A percentile compares a stretch with the other conserved stretches of the same genome.
Evolutionary conservation across 2,113 vertebrate species (phyloP).

Genomic region (Cyphomyrus plagiostoma): DNA sequence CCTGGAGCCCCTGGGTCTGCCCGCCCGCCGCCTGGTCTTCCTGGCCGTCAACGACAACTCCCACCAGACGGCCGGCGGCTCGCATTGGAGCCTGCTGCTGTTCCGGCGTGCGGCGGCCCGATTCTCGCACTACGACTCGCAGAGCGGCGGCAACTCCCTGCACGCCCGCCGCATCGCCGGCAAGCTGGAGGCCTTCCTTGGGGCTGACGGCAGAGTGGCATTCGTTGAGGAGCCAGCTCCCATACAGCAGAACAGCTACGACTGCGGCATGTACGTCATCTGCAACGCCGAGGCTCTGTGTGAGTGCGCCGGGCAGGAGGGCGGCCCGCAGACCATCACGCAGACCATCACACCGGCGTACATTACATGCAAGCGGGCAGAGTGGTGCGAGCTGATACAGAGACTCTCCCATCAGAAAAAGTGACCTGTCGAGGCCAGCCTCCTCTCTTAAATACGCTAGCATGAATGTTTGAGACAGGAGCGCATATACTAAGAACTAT

Average conservation of each 20-base stretch:
- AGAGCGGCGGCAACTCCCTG: constrained; percentile 72
- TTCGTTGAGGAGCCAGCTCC: constrained; percentile 82
- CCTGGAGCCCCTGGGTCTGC: constrained; percentile 78
- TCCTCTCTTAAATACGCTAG: neutral
- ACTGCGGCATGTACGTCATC: constrained; percentile 98
- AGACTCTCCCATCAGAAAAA: constrained; percentile 64
- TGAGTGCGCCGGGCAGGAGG: constrained; percentile 53
- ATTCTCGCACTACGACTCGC: constrained; percentile 91
- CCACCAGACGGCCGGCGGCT: constrained; percentile 79
- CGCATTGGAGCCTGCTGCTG: constrained; percentile 92
- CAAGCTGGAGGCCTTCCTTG: constrained; percentile 76
- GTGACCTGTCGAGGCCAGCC: constrained; percentile 43
- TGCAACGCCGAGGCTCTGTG: constrained; percentile 84
- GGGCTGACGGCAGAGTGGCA: constrained; percentile 54
- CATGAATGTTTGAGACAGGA: constrained; percentile 16
- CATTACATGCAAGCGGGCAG: constrained; percentile 77
- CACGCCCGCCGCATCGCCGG: constrained; percentile 78
- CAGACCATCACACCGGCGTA: constrained; percentile 80
- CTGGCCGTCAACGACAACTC: constrained; percentile 92
- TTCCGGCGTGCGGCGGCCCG: constrained; percentile 70
- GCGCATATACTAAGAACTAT: neutral
- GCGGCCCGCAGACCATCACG: constrained; percentile 51
- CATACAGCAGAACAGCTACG: constrained; percentile 91
- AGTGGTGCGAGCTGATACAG: constrained; percentile 79
- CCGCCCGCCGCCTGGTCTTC: constrained; percentile 71